Evolutionary conservation across 2,888 invertebrate species (phyloP), one percentile per base, ranked within the genome.

Genomic region (Rhagonycha fulva): DNA sequence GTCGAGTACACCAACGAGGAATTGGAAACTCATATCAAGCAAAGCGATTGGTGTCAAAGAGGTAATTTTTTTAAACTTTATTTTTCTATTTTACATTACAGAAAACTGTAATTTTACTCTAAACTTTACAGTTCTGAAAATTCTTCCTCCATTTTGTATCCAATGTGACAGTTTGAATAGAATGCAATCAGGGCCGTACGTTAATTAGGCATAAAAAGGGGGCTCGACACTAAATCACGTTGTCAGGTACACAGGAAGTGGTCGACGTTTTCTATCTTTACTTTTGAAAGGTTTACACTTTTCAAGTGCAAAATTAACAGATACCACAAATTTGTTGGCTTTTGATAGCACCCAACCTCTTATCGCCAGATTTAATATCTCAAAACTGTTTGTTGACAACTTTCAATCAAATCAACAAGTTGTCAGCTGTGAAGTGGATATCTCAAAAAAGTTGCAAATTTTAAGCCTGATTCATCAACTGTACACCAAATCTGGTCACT

Each of bases 1-100:
- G 77, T 84, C 63, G 87, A 86, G 79, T 87, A 86, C 80, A 86
- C 85, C 12, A 83, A 82, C 61, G 86, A 87, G 68, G 87, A 87
- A 79, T 80, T 86, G 70, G 85, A 87, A 66, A 85, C 84, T 26
- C 85, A 85, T 76, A 85, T 85, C 70, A 77, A 83, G 66, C 83
- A 81, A 68, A 68, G 14, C n/a, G 26, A 23, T 9, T 63, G 63
- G 63, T 63, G 63, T 23, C 63, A 63, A 23, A 63, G 63, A 63
- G 63, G 63, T 63, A 63, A 63, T 14, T 63, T 14, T 63, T 63
- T 23, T 12, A 63, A 14, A 4, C 12, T 12, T 63, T 9, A 2
- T 63, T 63, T 32, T 32, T 5, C 32, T 32, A 12, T 32, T 32
- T 32, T 24, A 7, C 0, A 12, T 63, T 63, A 63, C 63, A 63